Base-by-base conservation (phyloP, 2,888 invertebrate species). In the Bellardia pandia region DNA sequence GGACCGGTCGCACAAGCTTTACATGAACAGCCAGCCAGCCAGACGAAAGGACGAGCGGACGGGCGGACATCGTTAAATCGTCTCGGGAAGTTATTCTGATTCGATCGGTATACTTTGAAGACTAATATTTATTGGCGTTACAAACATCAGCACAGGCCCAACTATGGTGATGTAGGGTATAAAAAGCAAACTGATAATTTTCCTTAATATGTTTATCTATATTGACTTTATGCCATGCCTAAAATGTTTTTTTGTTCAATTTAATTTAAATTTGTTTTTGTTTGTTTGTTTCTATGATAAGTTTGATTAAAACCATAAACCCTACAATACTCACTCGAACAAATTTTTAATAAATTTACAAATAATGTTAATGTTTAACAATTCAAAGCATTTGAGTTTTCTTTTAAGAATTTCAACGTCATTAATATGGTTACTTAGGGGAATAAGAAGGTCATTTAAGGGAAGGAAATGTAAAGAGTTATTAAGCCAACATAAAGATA, bases 311-410 rank as follows among this genome's bases (percentile, higher is more conserved):
- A 45, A 66, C 45, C 30, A 45, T 16, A 45, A 13, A 42, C 45
- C 45, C 66, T 37, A 8, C 0, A 33, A 45, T 14, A 64, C 6
- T n/a, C 14, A 62, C 23, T 45, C 23, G 5, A 66, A 42, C 16
- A 8, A 30, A 69, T 58, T 79, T 48, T 72, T 80, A 80, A 80
- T 80, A 66, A 80, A 80, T 72, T 72, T 16, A 60, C 71, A 53
- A 53, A 53, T 72, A 79, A 79, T 64, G 16, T 30, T 80, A 80
- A 72, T 72, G 80, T 30, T 64, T 72, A 64, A n/a, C 14, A 37
- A 64, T 33, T 56, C 58, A 78, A 37, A 68, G n/a, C 33, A 16
- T 58, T 45, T 60, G 13, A 33, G 23, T 16, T 53, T 48, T 74
- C 23, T 8, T 62, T 58, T 51, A 62, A 30, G n/a, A 48, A 16